Evolutionary conservation across 2,888 invertebrate genomes (phyloP), one percentile per base, ranked within the genome.

Genomic region (Hyposoter dolosus): DNA sequence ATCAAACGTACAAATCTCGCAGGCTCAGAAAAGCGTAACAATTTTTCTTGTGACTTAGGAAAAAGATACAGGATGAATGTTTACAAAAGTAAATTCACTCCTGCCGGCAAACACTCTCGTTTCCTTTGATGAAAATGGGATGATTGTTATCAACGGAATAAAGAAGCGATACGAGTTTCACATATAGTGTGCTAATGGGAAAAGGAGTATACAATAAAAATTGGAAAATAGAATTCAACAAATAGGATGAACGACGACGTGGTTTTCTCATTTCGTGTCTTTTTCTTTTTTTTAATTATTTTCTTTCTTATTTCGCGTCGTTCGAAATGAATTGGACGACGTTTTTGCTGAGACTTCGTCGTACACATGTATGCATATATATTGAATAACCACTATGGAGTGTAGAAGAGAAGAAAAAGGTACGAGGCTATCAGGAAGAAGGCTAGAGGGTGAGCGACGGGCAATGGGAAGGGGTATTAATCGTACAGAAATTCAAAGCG

Each of bases 401-500:
- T 47, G 50, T 19, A 56, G 56, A 74, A 35, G 28, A 72, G 23
- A 19, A 19, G 71, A 40, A 72, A 82, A 75, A 65, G 45, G 56
- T 65, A 72, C 50, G 60, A 77, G 56, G 66, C 78, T 69, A 82
- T 80, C 83, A 75, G 84, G 83, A 79, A 80, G 63, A 74, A 77
- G 71, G 15, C 45, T 60, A 43, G 60, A 74, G 45, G 63, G 72
- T 50, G 77, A 45, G 56, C 60, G 72, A 12, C n/a, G 53, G 47
- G 66, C 47, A 47, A 45, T 65, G 74, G 66, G 40, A 69, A 63
- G 60, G 63, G 84, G 74, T 78, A 88, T 87, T 84, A 85, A 88
- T 84, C 84, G 85, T 83, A 83, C 87, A 86, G 76, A 83, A 84
- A 87, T 84, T 87, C 82, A 87, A 86, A 88, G 87, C 86, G 82